Base-by-base conservation (phyloP, 2,113 vertebrate genomes). In the Atlantisia rogersi region DNA sequence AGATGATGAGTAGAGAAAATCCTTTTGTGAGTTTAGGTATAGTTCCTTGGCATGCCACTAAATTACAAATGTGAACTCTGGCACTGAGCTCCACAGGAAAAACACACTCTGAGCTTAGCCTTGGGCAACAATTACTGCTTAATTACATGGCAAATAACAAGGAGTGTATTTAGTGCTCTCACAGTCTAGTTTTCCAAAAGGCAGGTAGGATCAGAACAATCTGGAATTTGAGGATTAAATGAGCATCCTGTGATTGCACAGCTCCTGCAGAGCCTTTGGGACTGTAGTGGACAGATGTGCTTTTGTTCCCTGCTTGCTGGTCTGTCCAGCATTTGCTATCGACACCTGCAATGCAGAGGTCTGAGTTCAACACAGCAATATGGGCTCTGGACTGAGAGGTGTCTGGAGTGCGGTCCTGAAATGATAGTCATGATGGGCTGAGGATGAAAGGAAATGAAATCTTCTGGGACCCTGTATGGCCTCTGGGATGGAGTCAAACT, bases 101-200 rank as follows among this genome's bases (percentile, higher is more conserved):
- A 93, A 91, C 58, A 88, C 44, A 91, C n/a, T 52, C 69, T 42
- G 86, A 86, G 95, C 83, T 97, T 92, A 94, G 84, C 60, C 75
- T 80, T 50, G 86, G 94, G 74, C 85, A 44, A 53, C 85, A 93
- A 87, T 94, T 97, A 95, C 78, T 86, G 78, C 86, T 94, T 97
- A 96, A 96, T 96, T 95, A 96, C 92, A 92, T 79, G 78, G 87
- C 82, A 97, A 97, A 97, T 86, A 95, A 35, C 79, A 93, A 90
- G 82, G 70, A 87, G 32, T n/a, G 3, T 37, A 32, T 80, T 62
- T 37, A 19, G 62, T 68, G 46, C 74, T 80, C 70, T 70, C 76
- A 63, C 42, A 90, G 69, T 20, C 39, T 82, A 44, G 48, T 95
- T 95, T 95, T 90, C 67, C 77, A 73, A 67, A 78, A 87, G 65